These are phyloP conservation scores for Anoura caudifer DNA, from an alignment of 2,113 vertebrate genomes.

Conservation along the genomic window DNA sequence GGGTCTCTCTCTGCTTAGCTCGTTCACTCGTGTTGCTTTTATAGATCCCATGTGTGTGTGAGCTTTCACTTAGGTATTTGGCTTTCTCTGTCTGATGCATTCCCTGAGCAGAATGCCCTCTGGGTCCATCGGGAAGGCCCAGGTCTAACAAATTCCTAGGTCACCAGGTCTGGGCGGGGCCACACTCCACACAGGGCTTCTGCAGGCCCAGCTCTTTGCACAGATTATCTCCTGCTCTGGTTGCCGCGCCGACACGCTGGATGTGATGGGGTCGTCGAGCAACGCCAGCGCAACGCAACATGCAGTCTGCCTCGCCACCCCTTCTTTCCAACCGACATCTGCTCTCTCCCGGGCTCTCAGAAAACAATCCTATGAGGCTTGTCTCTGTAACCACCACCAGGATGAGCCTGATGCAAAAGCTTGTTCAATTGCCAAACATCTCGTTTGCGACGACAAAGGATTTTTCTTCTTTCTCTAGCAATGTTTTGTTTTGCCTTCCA, in stretches of 20 bases:
- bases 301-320: constrained; percentile 54
- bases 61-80: too few relatives aligned
- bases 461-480: constrained; percentile 22
- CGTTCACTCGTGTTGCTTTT: background rate
- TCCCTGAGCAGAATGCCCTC: background rate
- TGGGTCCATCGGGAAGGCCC: background rate
- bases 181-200: background rate
- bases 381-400: constrained; percentile 50
- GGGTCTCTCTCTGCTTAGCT: background rate
- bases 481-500: background rate
- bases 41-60: too few relatives aligned
- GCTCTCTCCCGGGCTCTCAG: constrained; percentile 40
- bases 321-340: constrained; percentile 76
- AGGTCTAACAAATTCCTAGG: background rate
- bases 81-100: background rate
- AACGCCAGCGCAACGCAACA: constrained; percentile 44
- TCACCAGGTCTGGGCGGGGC: background rate
- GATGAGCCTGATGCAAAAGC: constrained; percentile 42
- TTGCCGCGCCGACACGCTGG: constrained; percentile 37
- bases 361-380: constrained; percentile 48
- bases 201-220: background rate
- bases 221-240: constrained; percentile 3
- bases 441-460: constrained; percentile 53
- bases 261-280: constrained; percentile 46
- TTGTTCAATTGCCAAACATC: constrained; percentile 22